Evolutionary conservation across 2,113 vertebrate species (phyloP), one percentile per base, ranked within the genome.

Genomic region (Zosterops lateralis): DNA sequence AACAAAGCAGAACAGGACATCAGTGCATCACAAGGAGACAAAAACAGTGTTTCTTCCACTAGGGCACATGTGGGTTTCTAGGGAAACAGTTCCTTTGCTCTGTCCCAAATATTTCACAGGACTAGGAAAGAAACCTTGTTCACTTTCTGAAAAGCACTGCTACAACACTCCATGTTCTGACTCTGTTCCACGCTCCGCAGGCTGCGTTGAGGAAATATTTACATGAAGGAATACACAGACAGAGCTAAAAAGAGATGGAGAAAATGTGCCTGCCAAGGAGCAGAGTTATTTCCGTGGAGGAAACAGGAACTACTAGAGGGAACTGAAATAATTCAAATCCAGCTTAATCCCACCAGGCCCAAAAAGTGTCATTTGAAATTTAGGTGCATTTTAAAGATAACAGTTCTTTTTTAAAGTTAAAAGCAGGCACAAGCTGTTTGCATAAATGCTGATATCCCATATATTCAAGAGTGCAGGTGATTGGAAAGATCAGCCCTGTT

Each of bases 171-270:
- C 60, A 29, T 5, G 5, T n/a, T 74, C 64, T 44, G 29, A 40
- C 51, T 34, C 62, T 73, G 51, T 38, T 90, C 89, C 60, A 58
- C 0, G 0, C 56, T 83, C 65, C 0, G 0, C 91, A 77, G 51
- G 56, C 91, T 92, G 72, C 3, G 0, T 14, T 93, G 47, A 38
- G 75, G 65, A 95, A 95, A 95, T 95, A 95, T 93, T 95, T 95
- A 95, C 80, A 82, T 7, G 12, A 92, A 92, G 48, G n/a, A 71
- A 94, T 72, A 96, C 34, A 91, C 57, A 91, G 84, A 71, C 65
- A 66, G 29, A 84, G 80, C 80, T 86, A 93, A 92, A 60, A 85
- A n/a, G 68, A 66, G 86, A 51, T 9, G 24, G 56, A 67, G 87
- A 83, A 87, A 64, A 61, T 0, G 4, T 18, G 31, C 2, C 4